Base-by-base conservation (phyloP, 1,140 invertebrate species). In the Lepidurus apus region DNA sequence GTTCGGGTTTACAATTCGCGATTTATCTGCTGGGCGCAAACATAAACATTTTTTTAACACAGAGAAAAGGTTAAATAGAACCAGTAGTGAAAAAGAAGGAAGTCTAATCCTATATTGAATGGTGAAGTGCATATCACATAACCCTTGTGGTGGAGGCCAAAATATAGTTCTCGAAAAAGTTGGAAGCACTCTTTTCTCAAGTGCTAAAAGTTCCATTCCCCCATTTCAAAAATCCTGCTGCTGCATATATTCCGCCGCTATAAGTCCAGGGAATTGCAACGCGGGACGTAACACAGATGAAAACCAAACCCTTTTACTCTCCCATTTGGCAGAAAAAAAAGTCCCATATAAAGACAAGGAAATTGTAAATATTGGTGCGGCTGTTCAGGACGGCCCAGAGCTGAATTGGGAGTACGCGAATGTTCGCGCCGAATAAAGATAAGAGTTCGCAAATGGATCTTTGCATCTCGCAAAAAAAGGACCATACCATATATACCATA, bases 341-440 rank as follows among this genome's bases (percentile, higher is more conserved):
- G 53, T n/a, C 53, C 21, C 53, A 65, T 65, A 65, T 65, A 65
- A 65, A 65, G 53, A 65, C 21, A 65, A 65, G 53, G 53, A 9
- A 65, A 65, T 65, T 13, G 6, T 65, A 65, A 65, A 65, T 65
- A 65, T 65, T 21, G 17, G 17, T 21, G 53, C 53, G 17, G 21
- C 53, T 17, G 53, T 65, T 65, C 17, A n/a, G 7, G 53, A 65
- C 21, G 53, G 53, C 53, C n/a, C 17, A 9, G 53, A 13, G n/a
- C 53, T 65, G 53, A 21, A 65, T n/a, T 65, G 17, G 53, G 53
- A 65, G 53, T 21, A 21, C 4, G 53, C 53, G 53, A 65, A 65
- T 65, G 53, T 21, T 65, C 53, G n/a, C 53, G 53, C 53, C 34
- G 21, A 65, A 65, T 65, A 65, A 65, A 65, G 53, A 65, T 65